phyloP scores from a whole-genome alignment of 2,113 vertebrate genomes.

The Cyanoderma ruficeps region DNA sequence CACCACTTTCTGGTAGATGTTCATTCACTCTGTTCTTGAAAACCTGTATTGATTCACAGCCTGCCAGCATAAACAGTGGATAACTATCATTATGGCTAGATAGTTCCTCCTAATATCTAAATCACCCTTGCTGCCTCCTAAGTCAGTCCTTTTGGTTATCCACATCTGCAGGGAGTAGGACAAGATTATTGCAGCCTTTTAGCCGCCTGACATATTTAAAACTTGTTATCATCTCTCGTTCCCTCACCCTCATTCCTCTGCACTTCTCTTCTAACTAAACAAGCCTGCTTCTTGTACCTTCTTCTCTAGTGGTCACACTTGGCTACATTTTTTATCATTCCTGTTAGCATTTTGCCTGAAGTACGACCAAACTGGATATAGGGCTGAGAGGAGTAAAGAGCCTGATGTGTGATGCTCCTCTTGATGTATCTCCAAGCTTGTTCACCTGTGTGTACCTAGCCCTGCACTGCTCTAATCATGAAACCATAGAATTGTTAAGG shows the following conservation, averaged over 20 bases:
- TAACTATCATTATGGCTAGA: neutral
- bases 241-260: neutral
- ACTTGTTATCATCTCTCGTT: neutral
- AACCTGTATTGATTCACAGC: neutral
- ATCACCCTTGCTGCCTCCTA: neutral
- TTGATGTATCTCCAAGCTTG: neutral
- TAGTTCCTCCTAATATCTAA: neutral
- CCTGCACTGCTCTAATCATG: neutral
- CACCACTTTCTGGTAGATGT: neutral
- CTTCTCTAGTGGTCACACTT: neutral
- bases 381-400: neutral
- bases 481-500: neutral
- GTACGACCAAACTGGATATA: neutral
- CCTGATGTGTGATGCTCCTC: neutral
- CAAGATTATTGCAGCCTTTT: neutral
- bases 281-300: neutral
- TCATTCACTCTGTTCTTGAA: neutral
- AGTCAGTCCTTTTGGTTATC: neutral
- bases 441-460: neutral
- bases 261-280: neutral
- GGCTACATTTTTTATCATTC: neutral
- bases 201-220: slow-evolving; percentile 1
- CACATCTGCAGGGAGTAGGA: neutral
- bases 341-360: neutral
- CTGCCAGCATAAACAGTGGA: neutral